Evolutionary conservation across 2,113 vertebrate genomes (phyloP).

Genomic region (Nyctibius bracteatus): DNA sequence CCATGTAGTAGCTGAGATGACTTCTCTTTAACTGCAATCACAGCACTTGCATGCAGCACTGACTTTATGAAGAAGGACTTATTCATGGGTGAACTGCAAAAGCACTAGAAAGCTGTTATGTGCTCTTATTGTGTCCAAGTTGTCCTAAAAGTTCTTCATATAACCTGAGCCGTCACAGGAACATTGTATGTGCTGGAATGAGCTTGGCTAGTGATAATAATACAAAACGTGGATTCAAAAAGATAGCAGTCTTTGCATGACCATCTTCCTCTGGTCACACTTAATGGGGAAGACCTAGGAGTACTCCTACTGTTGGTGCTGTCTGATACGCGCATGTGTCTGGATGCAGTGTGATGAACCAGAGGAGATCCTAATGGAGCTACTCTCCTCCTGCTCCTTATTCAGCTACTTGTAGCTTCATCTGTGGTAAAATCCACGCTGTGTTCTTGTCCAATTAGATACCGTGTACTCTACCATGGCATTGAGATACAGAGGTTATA

Average conservation of each 20-base stretch:
- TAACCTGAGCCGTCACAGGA: not conserved
- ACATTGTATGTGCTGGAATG: not conserved
- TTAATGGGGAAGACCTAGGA: not conserved
- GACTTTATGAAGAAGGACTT: not conserved
- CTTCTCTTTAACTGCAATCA: not conserved
- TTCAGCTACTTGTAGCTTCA: not conserved
- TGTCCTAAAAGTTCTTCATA: not conserved
- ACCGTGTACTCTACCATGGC: fast-evolving
- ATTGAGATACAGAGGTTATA: not conserved
- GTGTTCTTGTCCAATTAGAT: not conserved
- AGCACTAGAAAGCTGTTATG: not conserved
- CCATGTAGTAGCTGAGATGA: not conserved
- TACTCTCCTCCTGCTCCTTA: not conserved
- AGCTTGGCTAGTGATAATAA: not conserved
- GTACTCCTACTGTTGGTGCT: not conserved
- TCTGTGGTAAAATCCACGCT: not conserved
- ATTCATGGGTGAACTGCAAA: not conserved
- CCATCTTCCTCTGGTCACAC: not conserved
- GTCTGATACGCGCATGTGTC: fast-evolving
- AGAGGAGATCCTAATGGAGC: not conserved
- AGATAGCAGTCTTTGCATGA: not conserved
- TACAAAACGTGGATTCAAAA: not conserved
- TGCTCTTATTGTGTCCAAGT: not conserved
- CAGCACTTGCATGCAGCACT: not conserved
- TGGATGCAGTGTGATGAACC: not conserved